Conservation (phyloP, 2,888 invertebrate genomes). For the Chrysotoxum bicinctum region DNA sequence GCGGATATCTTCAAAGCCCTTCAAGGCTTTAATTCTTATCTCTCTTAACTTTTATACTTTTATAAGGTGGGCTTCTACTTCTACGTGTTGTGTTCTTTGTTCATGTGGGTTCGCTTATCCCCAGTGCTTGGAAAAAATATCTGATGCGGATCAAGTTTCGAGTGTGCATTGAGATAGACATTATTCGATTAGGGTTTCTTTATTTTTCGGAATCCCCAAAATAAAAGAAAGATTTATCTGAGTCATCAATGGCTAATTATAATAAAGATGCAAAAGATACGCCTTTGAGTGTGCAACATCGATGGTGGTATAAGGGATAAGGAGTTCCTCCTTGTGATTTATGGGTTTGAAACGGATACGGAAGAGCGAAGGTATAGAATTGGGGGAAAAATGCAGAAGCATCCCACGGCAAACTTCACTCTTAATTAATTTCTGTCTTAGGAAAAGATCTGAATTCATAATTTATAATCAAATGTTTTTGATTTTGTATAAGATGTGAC, state of each 20-base stretch:
- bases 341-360: conserved; percentile 10
- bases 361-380: not conserved
- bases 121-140: not conserved
- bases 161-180: conserved; percentile 19
- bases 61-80: not conserved
- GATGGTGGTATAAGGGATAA: not conserved
- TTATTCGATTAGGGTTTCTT: conserved; percentile 36
- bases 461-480: conserved; percentile 51
- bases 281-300: conserved; percentile 26
- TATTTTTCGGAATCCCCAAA: not conserved
- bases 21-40: conserved; percentile 38
- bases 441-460: conserved; percentile 53
- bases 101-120: not conserved
- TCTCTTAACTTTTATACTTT: not conserved
- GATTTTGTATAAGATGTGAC: not conserved
- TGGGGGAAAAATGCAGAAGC: conserved; percentile 58
- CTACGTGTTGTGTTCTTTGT: too few species aligned
- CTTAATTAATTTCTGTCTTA: conserved; percentile 61
- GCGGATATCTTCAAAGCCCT: conserved; percentile 42
- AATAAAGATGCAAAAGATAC: conserved; percentile 68
- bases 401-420: conserved; percentile 28
- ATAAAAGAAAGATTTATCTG: conserved; percentile 41
- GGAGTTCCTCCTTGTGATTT: conserved; percentile 6
- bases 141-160: conserved; percentile 37
- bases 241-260: conserved; percentile 53